These are phyloP conservation scores for Zaprionus ornatus DNA, from an alignment of 1,140 invertebrate species.

Conservation along the genomic window DNA sequence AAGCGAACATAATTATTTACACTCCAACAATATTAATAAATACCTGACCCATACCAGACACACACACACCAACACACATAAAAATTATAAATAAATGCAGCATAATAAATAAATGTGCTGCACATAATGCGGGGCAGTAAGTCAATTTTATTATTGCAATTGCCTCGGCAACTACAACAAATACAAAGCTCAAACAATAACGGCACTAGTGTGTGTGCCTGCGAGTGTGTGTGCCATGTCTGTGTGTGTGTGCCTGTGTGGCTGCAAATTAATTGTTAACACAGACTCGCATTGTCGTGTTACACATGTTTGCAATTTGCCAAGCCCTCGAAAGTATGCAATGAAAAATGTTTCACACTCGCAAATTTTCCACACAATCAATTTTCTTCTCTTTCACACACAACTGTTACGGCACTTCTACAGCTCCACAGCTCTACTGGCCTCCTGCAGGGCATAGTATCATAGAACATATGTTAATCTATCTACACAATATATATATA, in stretches of 20 bases:
- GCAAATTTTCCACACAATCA: constrained; percentile 80
- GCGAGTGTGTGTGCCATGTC: constrained; percentile 18
- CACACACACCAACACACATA: constrained; percentile 2
- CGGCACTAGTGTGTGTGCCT: neutral
- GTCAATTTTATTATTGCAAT: constrained; percentile 80
- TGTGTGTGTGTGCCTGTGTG: constrained; percentile 41
- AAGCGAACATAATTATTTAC: constrained; percentile 73
- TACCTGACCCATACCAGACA: constrained; percentile 21
- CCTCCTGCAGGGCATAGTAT: neutral
- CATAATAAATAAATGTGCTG: constrained; percentile 70
- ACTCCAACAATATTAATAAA: constrained; percentile 72
- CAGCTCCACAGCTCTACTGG: too few relatives aligned
- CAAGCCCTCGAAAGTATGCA: constrained; percentile 76
- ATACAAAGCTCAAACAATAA: constrained; percentile 60
- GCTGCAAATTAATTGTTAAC: constrained; percentile 58
- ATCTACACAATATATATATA: constrained; percentile 19
- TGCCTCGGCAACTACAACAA: constrained; percentile 24
- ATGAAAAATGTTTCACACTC: constrained; percentile 67
- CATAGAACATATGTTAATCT: neutral
- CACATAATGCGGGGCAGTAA: constrained; percentile 69
- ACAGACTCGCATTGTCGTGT: constrained; percentile 21
- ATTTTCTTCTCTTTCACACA: constrained; percentile 50
- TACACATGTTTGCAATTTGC: constrained; percentile 74
- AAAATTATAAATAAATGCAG: constrained; percentile 47
- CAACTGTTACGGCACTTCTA: neutral